A percentile compares a stretch with the other conserved stretches of the same genome.
Evolutionary conservation across 2,113 vertebrate genomes (phyloP).

Genomic region (Rhinoderma darwinii): DNA sequence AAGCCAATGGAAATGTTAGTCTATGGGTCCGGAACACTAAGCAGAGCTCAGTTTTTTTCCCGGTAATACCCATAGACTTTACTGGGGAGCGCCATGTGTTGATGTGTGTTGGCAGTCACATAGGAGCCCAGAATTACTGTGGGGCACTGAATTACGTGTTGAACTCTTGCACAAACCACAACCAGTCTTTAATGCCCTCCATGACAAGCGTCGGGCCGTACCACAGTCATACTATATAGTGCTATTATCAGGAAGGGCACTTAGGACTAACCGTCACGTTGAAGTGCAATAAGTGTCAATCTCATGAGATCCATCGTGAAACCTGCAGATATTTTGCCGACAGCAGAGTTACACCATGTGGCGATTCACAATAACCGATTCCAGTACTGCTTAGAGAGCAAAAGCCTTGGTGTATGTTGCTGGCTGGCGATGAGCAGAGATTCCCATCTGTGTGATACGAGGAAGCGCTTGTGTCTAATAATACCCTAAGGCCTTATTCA

Average conservation of each 20-base stretch:
- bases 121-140: too few relatives aligned
- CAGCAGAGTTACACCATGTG: not conserved
- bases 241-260: not conserved
- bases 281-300: not conserved
- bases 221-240: not conserved
- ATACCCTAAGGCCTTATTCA: too few relatives aligned
- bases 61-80: too few relatives aligned
- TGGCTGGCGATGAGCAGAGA: not conserved
- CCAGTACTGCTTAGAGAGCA: not conserved
- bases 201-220: not conserved
- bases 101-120: too few relatives aligned
- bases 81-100: too few relatives aligned
- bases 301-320: not conserved
- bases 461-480: conserved; percentile 37
- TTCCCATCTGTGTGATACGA: conserved; percentile 28
- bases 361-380: not conserved
- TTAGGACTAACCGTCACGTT: not conserved
- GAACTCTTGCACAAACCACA: too few relatives aligned
- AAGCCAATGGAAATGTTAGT: not conserved
- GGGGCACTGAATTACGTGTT: too few relatives aligned
- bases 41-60: too few relatives aligned
- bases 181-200: too few relatives aligned
- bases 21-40: too few relatives aligned
- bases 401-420: not conserved
- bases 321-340: too few relatives aligned